Percentiles rank a stretch among this genome's conserved stretches.
These are phyloP conservation scores for Arctopsyche grandis DNA, from an alignment of 1,140 invertebrate genomes.

Conservation along the genomic window DNA sequence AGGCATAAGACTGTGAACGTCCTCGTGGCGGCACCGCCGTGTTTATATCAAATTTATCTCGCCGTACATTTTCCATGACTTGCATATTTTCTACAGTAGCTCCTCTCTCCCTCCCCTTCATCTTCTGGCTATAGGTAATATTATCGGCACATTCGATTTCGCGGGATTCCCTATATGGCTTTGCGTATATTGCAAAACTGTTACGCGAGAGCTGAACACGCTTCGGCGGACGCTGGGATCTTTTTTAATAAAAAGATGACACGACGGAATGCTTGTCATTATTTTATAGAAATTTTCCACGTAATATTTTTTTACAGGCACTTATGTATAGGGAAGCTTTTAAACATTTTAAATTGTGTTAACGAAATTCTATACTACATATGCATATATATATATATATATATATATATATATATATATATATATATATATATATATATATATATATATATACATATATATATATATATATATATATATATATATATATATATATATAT, in stretches of 20 bases:
- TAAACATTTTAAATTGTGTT: too few species aligned
- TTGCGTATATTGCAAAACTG: constrained; percentile 45
- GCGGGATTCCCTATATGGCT: constrained; percentile 49
- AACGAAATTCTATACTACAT: too few species aligned
- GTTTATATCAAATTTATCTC: constrained; percentile 54
- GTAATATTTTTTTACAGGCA: too few species aligned
- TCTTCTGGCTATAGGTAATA: constrained; percentile 32
- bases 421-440: too few species aligned
- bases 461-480: too few species aligned
- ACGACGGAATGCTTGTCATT: constrained; percentile 39
- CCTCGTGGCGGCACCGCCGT: constrained; percentile 35
- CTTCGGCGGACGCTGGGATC: not conserved
- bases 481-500: too few species aligned
- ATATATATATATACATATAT: too few species aligned
- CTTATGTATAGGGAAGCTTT: too few species aligned
- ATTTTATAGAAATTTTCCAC: constrained; percentile 7
- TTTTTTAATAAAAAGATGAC: constrained; percentile 50
- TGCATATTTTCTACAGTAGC: constrained; percentile 49
- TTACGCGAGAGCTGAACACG: constrained; percentile 35
- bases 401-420: too few species aligned
- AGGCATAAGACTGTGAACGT: constrained; percentile 51
- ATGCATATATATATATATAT: too few species aligned
- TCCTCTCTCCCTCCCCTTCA: not conserved
- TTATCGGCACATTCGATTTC: constrained; percentile 50
- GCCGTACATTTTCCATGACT: constrained; percentile 54